Conservation (phyloP, 1,140 invertebrate genomes). For the Subanguina moxae region DNA sequence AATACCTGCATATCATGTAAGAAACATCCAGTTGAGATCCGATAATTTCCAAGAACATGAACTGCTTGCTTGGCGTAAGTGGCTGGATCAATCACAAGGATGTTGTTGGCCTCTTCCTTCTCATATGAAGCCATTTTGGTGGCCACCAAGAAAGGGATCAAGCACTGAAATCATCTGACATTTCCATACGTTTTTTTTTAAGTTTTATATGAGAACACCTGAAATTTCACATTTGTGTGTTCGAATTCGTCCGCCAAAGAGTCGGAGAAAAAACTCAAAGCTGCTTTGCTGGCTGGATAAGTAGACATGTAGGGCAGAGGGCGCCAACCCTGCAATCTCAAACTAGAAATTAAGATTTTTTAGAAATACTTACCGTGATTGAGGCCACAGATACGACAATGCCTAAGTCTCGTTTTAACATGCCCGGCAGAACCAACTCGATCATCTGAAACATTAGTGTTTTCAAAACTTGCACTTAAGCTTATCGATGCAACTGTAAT, state of each 20-base stretch:
- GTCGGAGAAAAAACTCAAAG: constrained; percentile 56
- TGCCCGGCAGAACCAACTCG: constrained; percentile 76
- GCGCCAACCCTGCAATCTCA: constrained; percentile 49
- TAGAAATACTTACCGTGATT: constrained; percentile 66
- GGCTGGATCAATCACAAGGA: constrained; percentile 51
- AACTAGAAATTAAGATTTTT: background rate
- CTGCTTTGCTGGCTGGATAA: constrained; percentile 56
- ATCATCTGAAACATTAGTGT: constrained; percentile 67
- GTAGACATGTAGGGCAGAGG: constrained; percentile 57
- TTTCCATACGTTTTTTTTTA: background rate
- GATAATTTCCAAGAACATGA: constrained; percentile 47
- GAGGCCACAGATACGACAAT: constrained; percentile 89
- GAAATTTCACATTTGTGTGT: constrained; percentile 55
- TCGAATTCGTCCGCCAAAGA: constrained; percentile 53
- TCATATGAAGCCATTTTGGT: constrained; percentile 58
- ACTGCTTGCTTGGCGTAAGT: constrained; percentile 54
- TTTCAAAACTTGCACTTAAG: constrained; percentile 13
- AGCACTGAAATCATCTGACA: constrained; percentile 40
- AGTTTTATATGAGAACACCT: constrained; percentile 23
- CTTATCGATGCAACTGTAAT: too few species aligned
- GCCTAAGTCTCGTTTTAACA: constrained; percentile 78
- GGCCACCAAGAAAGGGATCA: constrained; percentile 55
- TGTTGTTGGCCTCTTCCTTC: constrained; percentile 48
- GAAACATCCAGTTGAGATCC: constrained; percentile 53
- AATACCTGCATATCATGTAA: constrained; percentile 55